Conservation (phyloP, 2,113 vertebrate genomes). For the Scolopax mira region DNA sequence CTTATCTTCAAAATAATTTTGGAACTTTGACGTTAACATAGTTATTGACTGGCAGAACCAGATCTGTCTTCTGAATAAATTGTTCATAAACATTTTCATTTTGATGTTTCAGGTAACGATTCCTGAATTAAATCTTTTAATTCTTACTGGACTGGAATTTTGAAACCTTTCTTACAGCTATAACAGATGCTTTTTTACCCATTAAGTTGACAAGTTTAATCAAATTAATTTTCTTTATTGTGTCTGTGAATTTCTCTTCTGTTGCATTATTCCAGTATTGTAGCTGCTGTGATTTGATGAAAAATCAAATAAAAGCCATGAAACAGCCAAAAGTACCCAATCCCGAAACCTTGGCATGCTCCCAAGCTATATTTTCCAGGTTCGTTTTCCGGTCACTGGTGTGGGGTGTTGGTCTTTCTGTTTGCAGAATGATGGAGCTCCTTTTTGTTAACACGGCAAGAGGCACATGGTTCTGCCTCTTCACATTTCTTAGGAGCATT, state of each 20-base stretch:
- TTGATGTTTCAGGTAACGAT: neutral
- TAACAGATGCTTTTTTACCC: neutral
- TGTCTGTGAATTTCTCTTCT: neutral
- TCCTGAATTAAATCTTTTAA: neutral
- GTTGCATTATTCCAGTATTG: neutral
- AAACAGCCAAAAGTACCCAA: neutral
- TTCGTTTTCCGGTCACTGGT: accelerated
- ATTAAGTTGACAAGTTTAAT: neutral
- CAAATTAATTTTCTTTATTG: neutral
- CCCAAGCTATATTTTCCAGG: neutral
- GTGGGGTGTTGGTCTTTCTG: neutral
- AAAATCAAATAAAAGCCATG: neutral
- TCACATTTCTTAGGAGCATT: neutral
- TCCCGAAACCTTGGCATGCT: neutral
- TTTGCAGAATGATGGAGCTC: neutral
- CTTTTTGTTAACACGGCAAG: neutral
- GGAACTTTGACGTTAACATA: neutral
- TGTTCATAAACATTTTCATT: neutral
- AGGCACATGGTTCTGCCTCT: neutral
- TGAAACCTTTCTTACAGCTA: neutral
- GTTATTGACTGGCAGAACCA: neutral
- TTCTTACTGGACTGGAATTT: neutral
- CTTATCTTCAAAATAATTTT: neutral
- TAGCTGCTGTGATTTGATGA: neutral
- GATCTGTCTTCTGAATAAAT: neutral